Percentiles rank a stretch among this genome's conserved stretches.
Evolutionary conservation across 2,797 vertebrate genomes (phyloP).

Genomic region (Morelia viridis): DNA sequence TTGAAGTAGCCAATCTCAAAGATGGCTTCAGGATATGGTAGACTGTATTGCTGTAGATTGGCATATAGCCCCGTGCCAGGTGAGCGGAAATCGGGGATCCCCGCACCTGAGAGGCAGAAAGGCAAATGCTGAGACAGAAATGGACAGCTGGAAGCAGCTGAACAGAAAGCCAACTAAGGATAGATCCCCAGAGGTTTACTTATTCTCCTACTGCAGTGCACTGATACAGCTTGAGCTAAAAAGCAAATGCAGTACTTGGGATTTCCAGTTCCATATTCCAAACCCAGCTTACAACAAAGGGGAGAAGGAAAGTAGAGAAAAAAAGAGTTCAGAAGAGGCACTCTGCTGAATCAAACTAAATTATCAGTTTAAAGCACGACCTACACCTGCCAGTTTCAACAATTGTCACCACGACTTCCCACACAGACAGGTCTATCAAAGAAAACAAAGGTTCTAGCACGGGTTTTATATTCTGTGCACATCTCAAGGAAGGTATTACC

Average conservation of each 20-base stretch:
- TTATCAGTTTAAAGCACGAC: background rate
- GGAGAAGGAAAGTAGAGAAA: background rate
- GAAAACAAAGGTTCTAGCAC: background rate
- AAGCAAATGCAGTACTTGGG: background rate
- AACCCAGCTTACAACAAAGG: background rate
- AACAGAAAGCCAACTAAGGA: background rate
- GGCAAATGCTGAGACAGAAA: background rate
- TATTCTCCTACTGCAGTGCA: background rate
- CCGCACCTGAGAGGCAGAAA: slow-evolving; percentile 77
- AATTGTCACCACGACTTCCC: too few species aligned
- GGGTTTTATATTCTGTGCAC: background rate
- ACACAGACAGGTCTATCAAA: background rate
- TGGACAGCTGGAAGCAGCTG: background rate
- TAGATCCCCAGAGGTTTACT: background rate
- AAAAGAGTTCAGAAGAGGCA: background rate
- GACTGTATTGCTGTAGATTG: slow-evolving; percentile 86
- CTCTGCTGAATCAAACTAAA: background rate
- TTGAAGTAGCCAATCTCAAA: slow-evolving; percentile 92
- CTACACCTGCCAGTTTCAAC: background rate
- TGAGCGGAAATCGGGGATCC: slow-evolving; percentile 92
- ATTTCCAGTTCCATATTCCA: background rate
- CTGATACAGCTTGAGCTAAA: background rate
- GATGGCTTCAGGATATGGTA: slow-evolving; percentile 91
- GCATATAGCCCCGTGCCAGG: slow-evolving; percentile 87
- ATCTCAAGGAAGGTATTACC: background rate